These are phyloP conservation scores for Pygoscelis adeliae DNA, from an alignment of 2,113 vertebrate species.

Conservation along the genomic window DNA sequence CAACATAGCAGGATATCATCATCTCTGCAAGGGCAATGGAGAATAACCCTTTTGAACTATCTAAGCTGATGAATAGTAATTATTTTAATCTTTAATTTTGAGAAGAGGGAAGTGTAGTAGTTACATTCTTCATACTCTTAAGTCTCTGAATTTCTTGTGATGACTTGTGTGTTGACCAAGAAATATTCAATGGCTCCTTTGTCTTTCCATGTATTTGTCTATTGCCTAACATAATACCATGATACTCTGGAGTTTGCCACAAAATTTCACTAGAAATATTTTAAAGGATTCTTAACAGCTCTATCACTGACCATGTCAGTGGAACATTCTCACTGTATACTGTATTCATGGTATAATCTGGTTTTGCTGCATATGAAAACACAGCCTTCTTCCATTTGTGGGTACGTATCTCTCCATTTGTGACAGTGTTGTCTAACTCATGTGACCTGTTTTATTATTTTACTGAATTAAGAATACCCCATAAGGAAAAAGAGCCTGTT, in stretches of 20 bases:
- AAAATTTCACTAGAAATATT: background rate
- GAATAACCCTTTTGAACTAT: background rate
- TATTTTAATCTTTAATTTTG: conserved; percentile 56
- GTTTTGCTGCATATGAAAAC: background rate
- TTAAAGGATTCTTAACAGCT: background rate
- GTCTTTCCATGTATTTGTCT: background rate
- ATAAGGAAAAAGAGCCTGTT: background rate
- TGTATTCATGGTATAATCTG: background rate
- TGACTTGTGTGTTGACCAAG: background rate
- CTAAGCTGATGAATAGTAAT: conserved; percentile 1
- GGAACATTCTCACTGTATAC: background rate
- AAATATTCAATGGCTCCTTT: background rate
- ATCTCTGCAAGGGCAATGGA: background rate
- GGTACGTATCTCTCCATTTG: background rate
- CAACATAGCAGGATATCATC: conserved; percentile 12
- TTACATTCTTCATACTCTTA: background rate
- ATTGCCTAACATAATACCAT: background rate
- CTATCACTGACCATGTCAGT: background rate
- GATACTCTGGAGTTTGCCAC: background rate
- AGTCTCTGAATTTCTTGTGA: conserved; percentile 6
- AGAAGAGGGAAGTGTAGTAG: background rate
- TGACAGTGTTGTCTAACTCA: background rate
- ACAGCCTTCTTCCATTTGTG: background rate
- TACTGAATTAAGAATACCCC: background rate
- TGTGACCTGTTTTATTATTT: background rate